These are phyloP conservation scores for Oscheius onirici DNA, from an alignment of 2,888 invertebrate species.

Conservation along the genomic window DNA sequence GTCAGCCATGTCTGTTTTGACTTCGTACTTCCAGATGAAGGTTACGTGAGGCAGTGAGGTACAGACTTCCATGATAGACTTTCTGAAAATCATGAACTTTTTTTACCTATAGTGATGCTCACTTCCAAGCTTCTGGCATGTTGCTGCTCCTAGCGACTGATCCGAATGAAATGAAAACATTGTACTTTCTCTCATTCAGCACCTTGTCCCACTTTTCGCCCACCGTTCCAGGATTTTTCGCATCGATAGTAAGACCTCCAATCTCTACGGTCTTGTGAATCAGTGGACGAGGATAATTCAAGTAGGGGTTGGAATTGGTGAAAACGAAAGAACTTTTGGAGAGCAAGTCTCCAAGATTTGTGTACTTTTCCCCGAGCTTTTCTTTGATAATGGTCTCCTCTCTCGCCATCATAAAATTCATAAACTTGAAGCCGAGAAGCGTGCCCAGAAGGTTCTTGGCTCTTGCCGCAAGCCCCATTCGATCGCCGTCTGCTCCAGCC, in stretches of 20 bases:
- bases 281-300: conserved; percentile 29
- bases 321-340: conserved; percentile 2
- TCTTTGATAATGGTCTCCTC: not conserved
- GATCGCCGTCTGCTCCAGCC: not conserved
- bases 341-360: not conserved
- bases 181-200: conserved; percentile 21
- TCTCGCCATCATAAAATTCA: not conserved
- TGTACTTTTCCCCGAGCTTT: not conserved
- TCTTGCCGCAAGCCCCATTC: conserved; percentile 22
- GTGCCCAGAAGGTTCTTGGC: conserved; percentile 3
- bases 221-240: not conserved
- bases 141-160: conserved; percentile 30
- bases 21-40: conserved; percentile 56
- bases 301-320: conserved; percentile 28
- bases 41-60: conserved; percentile 38
- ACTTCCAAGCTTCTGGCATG: conserved; percentile 32
- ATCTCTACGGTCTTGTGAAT: conserved; percentile 25
- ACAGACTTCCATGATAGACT: conserved; percentile 36
- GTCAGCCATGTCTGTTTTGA: conserved; percentile 30
- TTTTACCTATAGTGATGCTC: not conserved
- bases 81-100: conserved; percentile 30
- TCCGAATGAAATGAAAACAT: conserved; percentile 33
- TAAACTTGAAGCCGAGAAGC: not conserved
- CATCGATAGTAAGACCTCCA: conserved; percentile 24
- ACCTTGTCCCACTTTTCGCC: conserved; percentile 21